Conservation (phyloP, 2,113 vertebrate genomes). For the Catharus minimus region DNA sequence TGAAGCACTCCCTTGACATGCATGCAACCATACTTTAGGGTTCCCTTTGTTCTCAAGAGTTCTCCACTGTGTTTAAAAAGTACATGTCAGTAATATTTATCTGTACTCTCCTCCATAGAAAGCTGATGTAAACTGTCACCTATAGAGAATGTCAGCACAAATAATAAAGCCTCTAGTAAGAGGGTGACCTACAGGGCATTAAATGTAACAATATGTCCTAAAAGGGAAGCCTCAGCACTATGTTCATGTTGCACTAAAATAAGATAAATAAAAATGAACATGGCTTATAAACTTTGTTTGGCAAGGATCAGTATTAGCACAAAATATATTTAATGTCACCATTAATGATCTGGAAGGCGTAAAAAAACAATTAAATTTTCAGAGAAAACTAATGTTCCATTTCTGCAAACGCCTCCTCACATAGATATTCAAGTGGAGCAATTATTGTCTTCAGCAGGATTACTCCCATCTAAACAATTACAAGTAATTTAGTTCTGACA, state of each 20-base stretch:
- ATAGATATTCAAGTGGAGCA: background rate
- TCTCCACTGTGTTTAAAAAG: background rate
- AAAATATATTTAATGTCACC: background rate
- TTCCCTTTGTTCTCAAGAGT: background rate
- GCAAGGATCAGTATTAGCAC: background rate
- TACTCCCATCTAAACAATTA: background rate
- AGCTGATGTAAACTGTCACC: background rate
- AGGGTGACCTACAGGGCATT: background rate
- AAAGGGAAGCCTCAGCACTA: background rate
- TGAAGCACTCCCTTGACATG: background rate
- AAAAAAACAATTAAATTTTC: background rate
- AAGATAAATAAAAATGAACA: background rate
- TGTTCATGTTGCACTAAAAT: background rate
- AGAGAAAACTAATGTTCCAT: background rate
- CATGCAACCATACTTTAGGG: background rate
- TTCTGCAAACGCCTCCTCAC: background rate
- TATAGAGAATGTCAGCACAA: background rate
- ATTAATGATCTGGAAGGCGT: background rate
- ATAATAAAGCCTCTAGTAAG: background rate
- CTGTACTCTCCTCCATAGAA: background rate
- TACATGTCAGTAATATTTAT: background rate
- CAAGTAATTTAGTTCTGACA: constrained; percentile 6
- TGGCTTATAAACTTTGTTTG: background rate
- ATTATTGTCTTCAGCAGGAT: background rate
- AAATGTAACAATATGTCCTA: background rate